Evolutionary conservation across 2,113 vertebrate genomes (phyloP).

Genomic region (Hypocryptadius cinnamomeus): DNA sequence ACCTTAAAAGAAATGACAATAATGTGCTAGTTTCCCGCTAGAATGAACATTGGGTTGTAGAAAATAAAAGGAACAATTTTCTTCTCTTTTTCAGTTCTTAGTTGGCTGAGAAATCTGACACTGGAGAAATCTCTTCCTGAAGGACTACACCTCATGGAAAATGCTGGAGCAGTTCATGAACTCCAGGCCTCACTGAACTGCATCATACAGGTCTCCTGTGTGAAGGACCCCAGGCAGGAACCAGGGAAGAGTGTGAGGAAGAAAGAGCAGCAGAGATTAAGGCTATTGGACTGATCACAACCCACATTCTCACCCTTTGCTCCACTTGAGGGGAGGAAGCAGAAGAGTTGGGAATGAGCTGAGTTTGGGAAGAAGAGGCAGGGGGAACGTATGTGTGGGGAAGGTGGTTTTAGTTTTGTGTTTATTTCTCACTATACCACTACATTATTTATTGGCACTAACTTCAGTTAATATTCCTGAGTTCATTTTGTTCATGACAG

Average conservation of each 20-base stretch:
- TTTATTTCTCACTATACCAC: not conserved
- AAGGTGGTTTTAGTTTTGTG: not conserved
- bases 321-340: rapidly evolving
- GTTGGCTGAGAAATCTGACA: not conserved
- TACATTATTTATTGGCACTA: not conserved
- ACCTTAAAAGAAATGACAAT: not conserved
- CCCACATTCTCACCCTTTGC: rapidly evolving
- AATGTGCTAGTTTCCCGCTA: not conserved
- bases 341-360: not conserved
- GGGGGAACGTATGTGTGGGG: rapidly evolving
- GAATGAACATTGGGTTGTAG: not conserved
- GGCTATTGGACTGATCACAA: not conserved
- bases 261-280: not conserved
- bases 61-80: not conserved
- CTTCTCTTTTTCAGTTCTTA: not conserved
- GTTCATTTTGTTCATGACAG: not conserved
- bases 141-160: not conserved
- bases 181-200: not conserved
- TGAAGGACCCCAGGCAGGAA: rapidly evolving
- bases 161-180: not conserved
- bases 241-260: not conserved
- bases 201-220: not conserved
- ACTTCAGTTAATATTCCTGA: not conserved
- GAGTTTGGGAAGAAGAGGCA: not conserved
- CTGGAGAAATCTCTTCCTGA: not conserved